Evolutionary conservation across 2,797 vertebrate species (phyloP).

Genomic region (Cygnus olor): DNA sequence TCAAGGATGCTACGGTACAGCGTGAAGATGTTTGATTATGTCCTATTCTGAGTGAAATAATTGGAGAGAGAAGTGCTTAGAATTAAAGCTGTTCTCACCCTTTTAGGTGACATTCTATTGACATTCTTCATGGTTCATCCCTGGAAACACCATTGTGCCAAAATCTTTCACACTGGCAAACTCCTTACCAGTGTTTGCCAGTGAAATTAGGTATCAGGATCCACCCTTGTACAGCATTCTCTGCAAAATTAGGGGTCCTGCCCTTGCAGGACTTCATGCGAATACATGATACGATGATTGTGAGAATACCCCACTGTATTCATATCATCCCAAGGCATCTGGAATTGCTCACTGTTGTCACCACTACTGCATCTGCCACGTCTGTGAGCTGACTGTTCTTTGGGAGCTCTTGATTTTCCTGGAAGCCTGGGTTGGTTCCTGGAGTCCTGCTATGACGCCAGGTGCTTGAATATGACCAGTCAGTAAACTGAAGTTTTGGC

Average conservation of each 20-base stretch:
- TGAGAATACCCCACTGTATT: background rate
- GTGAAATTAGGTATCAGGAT: background rate
- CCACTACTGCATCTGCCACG: rapidly evolving
- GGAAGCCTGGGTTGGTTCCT: background rate
- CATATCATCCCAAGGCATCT: background rate
- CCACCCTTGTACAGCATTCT: background rate
- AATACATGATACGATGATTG: background rate
- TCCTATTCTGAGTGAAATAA: background rate
- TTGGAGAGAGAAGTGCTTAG: background rate
- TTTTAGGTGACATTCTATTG: background rate
- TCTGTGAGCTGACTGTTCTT: background rate
- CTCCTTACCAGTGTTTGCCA: background rate
- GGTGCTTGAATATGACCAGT: background rate
- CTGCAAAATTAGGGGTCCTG: background rate
- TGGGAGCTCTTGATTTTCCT: background rate
- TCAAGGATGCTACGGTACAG: background rate
- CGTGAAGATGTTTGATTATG: background rate
- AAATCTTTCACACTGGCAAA: background rate
- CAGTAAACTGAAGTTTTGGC: background rate
- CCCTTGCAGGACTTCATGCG: background rate
- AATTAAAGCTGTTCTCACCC: background rate
- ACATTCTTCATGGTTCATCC: background rate
- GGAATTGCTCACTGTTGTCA: background rate
- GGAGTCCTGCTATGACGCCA: background rate
- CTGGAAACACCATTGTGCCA: background rate